phyloP scores from a whole-genome alignment of 92 coral and sea anemone genomes.

The Nematostella vectensis region DNA sequence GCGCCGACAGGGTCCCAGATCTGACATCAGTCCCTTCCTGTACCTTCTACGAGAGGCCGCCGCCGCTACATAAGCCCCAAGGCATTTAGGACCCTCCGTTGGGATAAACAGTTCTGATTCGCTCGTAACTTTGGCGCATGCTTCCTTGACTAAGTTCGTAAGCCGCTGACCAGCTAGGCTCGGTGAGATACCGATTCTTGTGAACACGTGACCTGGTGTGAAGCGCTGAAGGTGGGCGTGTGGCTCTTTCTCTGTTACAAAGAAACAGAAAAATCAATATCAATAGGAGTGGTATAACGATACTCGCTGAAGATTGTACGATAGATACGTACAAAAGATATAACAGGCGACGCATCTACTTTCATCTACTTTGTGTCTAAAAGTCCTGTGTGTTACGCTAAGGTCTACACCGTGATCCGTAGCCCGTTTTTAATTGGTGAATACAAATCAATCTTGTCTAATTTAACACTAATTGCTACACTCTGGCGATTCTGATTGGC shows the following conservation, averaged over 20 bases:
- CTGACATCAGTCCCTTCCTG: slow-evolving; percentile 59
- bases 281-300: neutral
- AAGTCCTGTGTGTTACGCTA: too few species aligned
- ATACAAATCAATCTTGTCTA: too few species aligned
- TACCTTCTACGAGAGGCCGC: slow-evolving; percentile 80
- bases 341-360: too few species aligned
- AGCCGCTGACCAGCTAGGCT: slow-evolving; percentile 78
- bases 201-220: slow-evolving; percentile 84
- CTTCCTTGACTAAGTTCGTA: slow-evolving; percentile 66
- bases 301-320: neutral
- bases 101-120: slow-evolving; percentile 30
- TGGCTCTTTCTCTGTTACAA: slow-evolving; percentile 66
- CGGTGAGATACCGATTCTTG: slow-evolving; percentile 88
- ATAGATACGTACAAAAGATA: neutral
- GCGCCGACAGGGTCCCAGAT: slow-evolving; percentile 94
- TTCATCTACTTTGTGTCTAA: too few species aligned
- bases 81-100: slow-evolving; percentile 21
- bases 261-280: neutral
- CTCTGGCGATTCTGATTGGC: too few species aligned
- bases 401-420: too few species aligned
- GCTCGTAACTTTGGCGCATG: slow-evolving; percentile 41
- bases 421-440: too few species aligned
- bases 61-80: slow-evolving; percentile 89
- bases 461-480: too few species aligned
- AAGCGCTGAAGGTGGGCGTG: slow-evolving; percentile 81